Percentiles rank a stretch among this genome's conserved stretches.
Conservation (phyloP, 1,140 invertebrate genomes). For the Delia radicum region DNA sequence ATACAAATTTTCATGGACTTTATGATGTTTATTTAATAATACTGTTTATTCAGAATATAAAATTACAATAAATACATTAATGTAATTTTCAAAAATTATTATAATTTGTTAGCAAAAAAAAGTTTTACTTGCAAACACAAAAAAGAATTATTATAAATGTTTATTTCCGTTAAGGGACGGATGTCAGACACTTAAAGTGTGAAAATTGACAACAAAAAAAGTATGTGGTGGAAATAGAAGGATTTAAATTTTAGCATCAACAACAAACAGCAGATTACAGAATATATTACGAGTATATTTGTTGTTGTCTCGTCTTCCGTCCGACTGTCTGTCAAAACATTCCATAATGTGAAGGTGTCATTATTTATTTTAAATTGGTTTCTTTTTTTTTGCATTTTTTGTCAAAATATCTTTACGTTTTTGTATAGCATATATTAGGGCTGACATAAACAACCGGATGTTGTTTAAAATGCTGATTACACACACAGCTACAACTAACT, state of each 20-base stretch:
- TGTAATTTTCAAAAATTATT: neutral
- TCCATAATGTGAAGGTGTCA: too few relatives aligned
- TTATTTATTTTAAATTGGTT: neutral
- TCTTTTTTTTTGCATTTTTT: neutral
- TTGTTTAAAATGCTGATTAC: neutral
- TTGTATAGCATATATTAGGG: neutral
- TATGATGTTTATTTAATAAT: neutral
- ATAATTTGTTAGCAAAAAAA: neutral
- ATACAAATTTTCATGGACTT: neutral
- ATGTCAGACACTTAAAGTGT: neutral
- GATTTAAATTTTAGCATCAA: too few relatives aligned
- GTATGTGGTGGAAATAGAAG: too few relatives aligned
- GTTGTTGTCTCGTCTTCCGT: too few relatives aligned
- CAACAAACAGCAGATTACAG: too few relatives aligned
- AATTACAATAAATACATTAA: too few relatives aligned
- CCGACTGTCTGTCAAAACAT: too few relatives aligned
- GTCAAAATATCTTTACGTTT: neutral
- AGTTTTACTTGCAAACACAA: neutral
- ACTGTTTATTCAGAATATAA: too few relatives aligned
- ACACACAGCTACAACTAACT: neutral
- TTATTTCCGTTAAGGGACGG: neutral
- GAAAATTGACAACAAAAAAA: too few relatives aligned
- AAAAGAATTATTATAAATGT: neutral
- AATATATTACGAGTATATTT: too few relatives aligned
- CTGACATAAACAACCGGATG: neutral